Conservation (phyloP, 1,140 invertebrate genomes). For the Notospermus geniculatus region DNA sequence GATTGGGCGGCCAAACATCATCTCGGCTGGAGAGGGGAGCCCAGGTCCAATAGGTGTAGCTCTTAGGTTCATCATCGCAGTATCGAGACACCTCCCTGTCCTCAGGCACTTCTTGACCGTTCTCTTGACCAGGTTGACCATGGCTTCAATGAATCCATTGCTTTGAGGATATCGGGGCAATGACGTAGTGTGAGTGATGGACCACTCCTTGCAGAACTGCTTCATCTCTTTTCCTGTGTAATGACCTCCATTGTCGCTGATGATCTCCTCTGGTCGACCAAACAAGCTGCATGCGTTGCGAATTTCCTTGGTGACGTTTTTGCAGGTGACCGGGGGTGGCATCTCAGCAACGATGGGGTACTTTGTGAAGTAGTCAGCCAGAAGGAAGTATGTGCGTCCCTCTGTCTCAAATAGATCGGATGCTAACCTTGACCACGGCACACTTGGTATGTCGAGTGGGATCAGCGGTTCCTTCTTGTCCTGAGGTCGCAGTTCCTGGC, state of each 20-base stretch:
- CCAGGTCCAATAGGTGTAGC: background rate
- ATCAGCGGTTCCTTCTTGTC: background rate
- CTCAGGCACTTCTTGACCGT: background rate
- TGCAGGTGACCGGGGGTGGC: background rate
- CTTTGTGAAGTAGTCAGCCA: background rate
- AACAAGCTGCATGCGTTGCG: background rate
- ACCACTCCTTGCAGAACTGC: background rate
- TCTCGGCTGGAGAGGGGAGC: background rate
- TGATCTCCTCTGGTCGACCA: background rate
- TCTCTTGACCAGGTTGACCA: background rate
- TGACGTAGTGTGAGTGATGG: background rate
- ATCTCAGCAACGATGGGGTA: background rate
- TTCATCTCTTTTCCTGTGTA: background rate
- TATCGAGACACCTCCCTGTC: background rate
- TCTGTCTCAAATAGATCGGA: background rate
- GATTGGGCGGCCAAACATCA: background rate
- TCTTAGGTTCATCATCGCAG: background rate
- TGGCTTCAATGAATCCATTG: background rate
- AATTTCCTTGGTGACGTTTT: background rate
- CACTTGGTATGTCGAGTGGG: background rate
- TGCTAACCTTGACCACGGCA: background rate
- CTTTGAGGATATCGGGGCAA: background rate
- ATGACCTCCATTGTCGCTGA: background rate
- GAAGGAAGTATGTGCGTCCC: background rate
- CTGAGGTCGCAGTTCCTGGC: conserved; percentile 25